Evolutionary conservation across 2,113 vertebrate species (phyloP).

Genomic region (Corythoichthys haematopterus): DNA sequence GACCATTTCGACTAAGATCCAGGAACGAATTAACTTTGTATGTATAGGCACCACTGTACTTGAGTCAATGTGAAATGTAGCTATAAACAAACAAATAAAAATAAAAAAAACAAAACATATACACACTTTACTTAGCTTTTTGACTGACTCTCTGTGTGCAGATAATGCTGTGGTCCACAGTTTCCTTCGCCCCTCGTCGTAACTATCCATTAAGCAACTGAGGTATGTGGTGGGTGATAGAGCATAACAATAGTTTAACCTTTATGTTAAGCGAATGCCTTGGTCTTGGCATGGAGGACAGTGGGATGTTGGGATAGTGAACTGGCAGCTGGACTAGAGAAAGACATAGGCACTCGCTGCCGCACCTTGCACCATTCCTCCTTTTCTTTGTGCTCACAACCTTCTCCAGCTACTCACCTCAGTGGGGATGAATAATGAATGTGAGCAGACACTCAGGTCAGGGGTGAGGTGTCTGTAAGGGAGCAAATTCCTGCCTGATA

Average conservation of each 20-base stretch:
- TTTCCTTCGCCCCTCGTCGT: slow-evolving; percentile 11
- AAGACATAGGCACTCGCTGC: slow-evolving; percentile 39
- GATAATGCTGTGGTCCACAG: not conserved
- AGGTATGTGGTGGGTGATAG: slow-evolving; percentile 9
- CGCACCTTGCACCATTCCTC: slow-evolving; percentile 25
- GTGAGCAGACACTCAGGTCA: slow-evolving; percentile 69
- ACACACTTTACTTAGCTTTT: too few species aligned
- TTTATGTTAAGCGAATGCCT: slow-evolving; percentile 26
- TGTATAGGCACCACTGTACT: too few species aligned
- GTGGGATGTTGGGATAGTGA: slow-evolving; percentile 46
- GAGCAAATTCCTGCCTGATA: slow-evolving; percentile 76
- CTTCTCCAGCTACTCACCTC: slow-evolving; percentile 64
- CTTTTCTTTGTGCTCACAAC: slow-evolving; percentile 40
- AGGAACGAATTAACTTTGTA: too few species aligned
- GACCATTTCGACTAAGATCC: too few species aligned
- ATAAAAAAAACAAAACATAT: too few species aligned
- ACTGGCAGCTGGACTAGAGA: slow-evolving; percentile 43
- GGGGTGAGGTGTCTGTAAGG: slow-evolving; percentile 72
- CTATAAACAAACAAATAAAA: too few species aligned
- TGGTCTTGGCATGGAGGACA: slow-evolving; percentile 22
- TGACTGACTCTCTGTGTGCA: too few species aligned
- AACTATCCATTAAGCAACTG: slow-evolving; percentile 12
- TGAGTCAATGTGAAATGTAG: too few species aligned
- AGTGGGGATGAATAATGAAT: slow-evolving; percentile 74
- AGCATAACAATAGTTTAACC: slow-evolving; percentile 27